A percentile compares a stretch with the other conserved stretches of the same genome.
Evolutionary conservation across 2,888 invertebrate genomes (phyloP).

Genomic region (Synergus itoensis): DNA sequence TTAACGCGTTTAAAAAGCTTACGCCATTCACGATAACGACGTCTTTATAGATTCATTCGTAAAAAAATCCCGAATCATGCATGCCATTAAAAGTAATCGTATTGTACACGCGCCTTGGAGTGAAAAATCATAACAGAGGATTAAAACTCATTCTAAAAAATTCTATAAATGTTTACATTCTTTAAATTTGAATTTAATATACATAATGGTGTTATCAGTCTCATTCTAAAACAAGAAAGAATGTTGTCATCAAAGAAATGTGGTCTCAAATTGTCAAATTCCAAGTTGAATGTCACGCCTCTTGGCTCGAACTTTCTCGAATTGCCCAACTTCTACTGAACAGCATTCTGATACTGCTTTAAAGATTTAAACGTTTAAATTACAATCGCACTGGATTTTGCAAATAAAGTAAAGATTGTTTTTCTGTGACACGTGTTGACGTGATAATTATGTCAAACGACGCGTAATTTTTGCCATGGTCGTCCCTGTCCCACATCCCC

Average conservation of each 20-base stretch:
- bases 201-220: not conserved
- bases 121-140: not conserved
- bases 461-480: slow-evolving; percentile 26
- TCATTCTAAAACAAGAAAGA: not conserved
- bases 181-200: too few relatives aligned
- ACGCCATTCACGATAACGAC: not conserved
- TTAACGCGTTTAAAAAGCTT: slow-evolving; percentile 7
- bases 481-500: slow-evolving; percentile 21
- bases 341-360: not conserved
- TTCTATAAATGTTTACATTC: too few relatives aligned
- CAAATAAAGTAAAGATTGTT: not conserved
- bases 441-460: slow-evolving; percentile 33
- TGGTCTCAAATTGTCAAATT: not conserved
- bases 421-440: slow-evolving; percentile 1
- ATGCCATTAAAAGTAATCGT: not conserved
- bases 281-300: slow-evolving; percentile 17
- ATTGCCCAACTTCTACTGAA: not conserved
- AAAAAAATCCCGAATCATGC: not conserved
- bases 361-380: not conserved
- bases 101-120: not conserved
- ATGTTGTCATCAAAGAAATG: not conserved
- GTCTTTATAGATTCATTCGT: not conserved
- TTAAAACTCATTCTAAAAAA: not conserved
- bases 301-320: slow-evolving; percentile 9
- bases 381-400: not conserved